phyloP scores from a whole-genome alignment of 2,113 vertebrate genomes.

The Pelusios castaneus region DNA sequence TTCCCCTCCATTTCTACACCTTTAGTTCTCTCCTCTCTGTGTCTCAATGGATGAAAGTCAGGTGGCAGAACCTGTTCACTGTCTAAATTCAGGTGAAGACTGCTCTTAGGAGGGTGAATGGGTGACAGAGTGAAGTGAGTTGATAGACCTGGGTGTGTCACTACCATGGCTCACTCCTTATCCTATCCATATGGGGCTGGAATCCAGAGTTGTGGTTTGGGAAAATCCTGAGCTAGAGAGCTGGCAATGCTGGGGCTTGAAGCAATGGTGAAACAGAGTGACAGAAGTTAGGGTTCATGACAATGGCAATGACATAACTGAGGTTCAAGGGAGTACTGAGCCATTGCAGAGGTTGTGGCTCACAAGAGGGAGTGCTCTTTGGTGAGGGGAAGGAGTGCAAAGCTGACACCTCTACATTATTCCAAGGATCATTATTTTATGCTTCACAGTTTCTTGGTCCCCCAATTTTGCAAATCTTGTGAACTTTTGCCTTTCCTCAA shows the following conservation, averaged over 20 bases:
- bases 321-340: no score
- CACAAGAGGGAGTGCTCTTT: neutral
- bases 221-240: neutral
- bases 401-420: neutral
- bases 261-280: neutral
- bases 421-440: neutral
- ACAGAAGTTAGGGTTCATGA: neutral
- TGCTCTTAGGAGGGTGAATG: neutral
- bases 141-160: neutral
- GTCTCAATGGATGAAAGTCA: neutral
- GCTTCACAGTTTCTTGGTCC: neutral
- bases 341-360: neutral
- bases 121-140: neutral
- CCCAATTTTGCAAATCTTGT: accelerated
- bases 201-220: accelerated
- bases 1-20: neutral
- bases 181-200: neutral
- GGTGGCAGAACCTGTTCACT: neutral
- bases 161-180: neutral
- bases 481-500: neutral
- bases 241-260: neutral
- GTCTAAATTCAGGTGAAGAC: neutral
- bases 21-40: neutral
- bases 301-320: neutral
- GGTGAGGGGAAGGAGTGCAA: neutral